A percentile compares a stretch with the other conserved stretches of the same genome.
phyloP scores from a whole-genome alignment of 2,113 vertebrate genomes.

The Hipposideros armiger region DNA sequence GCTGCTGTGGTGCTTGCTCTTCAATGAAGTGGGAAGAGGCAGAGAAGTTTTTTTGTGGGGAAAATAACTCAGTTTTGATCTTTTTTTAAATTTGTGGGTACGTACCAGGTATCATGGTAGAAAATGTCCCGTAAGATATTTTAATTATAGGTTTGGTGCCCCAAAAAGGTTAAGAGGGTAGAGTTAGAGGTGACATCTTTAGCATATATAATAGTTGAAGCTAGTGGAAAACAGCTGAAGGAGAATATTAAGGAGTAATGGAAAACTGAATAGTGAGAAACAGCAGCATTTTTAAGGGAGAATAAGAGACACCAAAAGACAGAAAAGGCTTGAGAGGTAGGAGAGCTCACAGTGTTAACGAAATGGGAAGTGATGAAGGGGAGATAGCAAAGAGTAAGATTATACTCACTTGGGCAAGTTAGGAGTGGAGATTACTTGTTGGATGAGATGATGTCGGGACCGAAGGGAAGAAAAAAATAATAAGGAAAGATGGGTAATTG shows the following conservation, averaged over 20 bases:
- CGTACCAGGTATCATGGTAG: neutral
- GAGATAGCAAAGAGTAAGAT: neutral
- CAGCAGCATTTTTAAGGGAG: neutral
- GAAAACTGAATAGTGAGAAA: slow-evolving; percentile 31
- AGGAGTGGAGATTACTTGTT: slow-evolving; percentile 37
- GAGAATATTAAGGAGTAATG: neutral
- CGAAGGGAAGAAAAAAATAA: neutral
- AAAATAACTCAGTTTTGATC: neutral
- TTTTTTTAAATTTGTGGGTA: neutral
- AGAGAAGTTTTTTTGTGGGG: neutral
- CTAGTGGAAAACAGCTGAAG: neutral
- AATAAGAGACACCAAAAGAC: neutral
- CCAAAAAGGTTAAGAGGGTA: neutral
- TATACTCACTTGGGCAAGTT: neutral
- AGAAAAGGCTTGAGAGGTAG: neutral
- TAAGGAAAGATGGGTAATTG: neutral
- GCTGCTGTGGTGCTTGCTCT: neutral
- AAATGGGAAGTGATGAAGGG: slow-evolving; percentile 14
- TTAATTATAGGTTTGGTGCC: neutral
- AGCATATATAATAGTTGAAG: neutral
- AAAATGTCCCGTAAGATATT: neutral
- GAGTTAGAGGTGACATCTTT: neutral
- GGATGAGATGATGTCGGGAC: neutral
- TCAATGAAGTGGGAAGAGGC: neutral
- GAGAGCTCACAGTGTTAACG: neutral